Evolutionary conservation across 2,888 invertebrate genomes (phyloP).

Genomic region (Phragmatobia fuliginosa): DNA sequence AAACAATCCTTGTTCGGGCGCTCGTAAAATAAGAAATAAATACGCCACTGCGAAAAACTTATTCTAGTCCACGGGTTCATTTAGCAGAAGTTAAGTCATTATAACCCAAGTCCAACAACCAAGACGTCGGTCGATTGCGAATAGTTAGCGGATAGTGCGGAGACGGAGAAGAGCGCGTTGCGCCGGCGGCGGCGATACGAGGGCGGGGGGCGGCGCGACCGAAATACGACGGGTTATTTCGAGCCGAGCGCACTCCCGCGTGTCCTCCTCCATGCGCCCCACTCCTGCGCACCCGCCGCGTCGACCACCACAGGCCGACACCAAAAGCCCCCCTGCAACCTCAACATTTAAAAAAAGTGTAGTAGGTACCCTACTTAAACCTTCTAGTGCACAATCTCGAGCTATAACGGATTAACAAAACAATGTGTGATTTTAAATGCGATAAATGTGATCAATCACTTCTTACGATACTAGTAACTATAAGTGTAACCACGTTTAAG

Average conservation of each 20-base stretch:
- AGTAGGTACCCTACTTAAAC: conserved; percentile 41
- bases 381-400: conserved; percentile 28
- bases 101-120: conserved; percentile 91
- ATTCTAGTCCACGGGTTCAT: conserved; percentile 86
- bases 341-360: conserved; percentile 57
- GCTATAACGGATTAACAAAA: conserved; percentile 1
- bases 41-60: conserved; percentile 84
- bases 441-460: background rate
- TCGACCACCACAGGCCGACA: conserved; percentile 59
- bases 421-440: background rate
- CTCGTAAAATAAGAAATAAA: conserved; percentile 73
- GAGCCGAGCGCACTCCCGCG: conserved; percentile 76
- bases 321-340: conserved; percentile 38
- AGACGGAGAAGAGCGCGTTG: conserved; percentile 63
- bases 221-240: conserved; percentile 84
- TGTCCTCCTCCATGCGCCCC: conserved; percentile 55
- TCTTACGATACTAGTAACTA: no score
- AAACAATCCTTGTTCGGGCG: conserved; percentile 72
- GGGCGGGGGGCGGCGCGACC: conserved; percentile 75
- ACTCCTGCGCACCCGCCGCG: conserved; percentile 25
- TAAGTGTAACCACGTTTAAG: no score
- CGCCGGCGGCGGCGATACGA: conserved; percentile 66
- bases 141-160: conserved; percentile 94
- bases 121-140: conserved; percentile 98
- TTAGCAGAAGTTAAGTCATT: conserved; percentile 93